Base-by-base conservation (phyloP, 2,797 vertebrate species). In the Myotis findleyi region DNA sequence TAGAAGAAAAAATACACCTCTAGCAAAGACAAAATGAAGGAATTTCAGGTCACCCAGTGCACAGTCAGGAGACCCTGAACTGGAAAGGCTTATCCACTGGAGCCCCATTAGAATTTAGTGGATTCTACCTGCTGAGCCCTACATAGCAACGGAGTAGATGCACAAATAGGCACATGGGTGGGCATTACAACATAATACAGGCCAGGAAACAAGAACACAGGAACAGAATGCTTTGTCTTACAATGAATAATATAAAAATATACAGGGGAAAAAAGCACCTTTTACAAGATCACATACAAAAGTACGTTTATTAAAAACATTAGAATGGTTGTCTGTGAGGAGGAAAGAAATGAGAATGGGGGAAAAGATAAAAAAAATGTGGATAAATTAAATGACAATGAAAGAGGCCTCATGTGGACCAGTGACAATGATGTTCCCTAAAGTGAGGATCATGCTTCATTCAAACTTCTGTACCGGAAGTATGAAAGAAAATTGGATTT, bases 271-370 rank as follows among this genome's bases (percentile, higher is more conserved):
- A 25, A 68, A 36, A 38, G 53, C 18, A 69, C 16, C 25, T 41
- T 93, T 95, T 72, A 73, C 8, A 91, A 76, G 33, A 81, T 76
- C 44, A 36, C 30, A 51, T 23, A 51, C 18, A 76, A 80, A 91
- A 57, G 25, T 41, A 12, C 6, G 11, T 51, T 57, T 25, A 73
- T 57, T 87, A 51, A 81, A 94, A 94, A 59, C 21, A 38, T 72
- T 90, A 72, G 44, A 57, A 57, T 68, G 16, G 27, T 38, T 17
- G 6, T 72, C 38, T 59, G 18, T 71, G 38, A 64, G 7, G 2
- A 72, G 27, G 7, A 13, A 86, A 85, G 36, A 30, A 85, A 91
- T 44, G 11, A n/a, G 51, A 76, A n/a, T 38, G 4, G 51, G n/a
- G 1, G 17, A 36, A 66, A n/a, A 33, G 59, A 33, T 16, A 41